These are phyloP conservation scores for Bacillus rossius DNA, from an alignment of 1,140 invertebrate species.

Conservation along the genomic window DNA sequence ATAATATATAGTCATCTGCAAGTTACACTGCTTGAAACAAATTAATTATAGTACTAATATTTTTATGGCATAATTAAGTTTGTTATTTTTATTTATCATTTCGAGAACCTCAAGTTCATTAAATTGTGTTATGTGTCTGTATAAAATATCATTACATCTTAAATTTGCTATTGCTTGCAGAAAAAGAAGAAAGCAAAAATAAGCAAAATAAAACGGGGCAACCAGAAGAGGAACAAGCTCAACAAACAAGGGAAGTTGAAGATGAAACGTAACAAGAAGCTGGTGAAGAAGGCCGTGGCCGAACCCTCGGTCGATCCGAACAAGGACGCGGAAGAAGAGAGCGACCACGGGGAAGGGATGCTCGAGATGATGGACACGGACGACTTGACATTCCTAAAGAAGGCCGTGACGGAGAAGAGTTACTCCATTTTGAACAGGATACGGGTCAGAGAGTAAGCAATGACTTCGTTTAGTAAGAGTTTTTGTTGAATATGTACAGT, in stretches of 20 bases:
- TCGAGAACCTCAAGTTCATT: too few relatives aligned
- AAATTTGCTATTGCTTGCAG: constrained; percentile 30
- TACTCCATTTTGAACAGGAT: constrained; percentile 45
- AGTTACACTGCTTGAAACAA: too few relatives aligned
- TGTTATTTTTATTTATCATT: too few relatives aligned
- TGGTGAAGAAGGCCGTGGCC: constrained; percentile 34
- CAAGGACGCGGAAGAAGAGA: constrained; percentile 35
- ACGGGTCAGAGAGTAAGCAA: constrained; percentile 33
- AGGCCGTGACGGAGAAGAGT: constrained; percentile 44
- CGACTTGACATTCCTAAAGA: constrained; percentile 55
- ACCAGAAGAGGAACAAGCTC: constrained; percentile 56
- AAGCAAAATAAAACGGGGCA: constrained; percentile 55
- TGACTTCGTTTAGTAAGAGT: too few relatives aligned
- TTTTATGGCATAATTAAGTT: too few relatives aligned
- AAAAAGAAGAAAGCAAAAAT: constrained; percentile 49
- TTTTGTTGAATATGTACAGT: too few relatives aligned
- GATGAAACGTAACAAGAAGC: constrained; percentile 42
- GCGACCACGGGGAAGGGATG: constrained; percentile 54
- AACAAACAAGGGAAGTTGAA: constrained; percentile 54
- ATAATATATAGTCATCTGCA: too few relatives aligned
- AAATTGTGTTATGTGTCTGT: too few relatives aligned
- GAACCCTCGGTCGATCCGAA: constrained; percentile 28
- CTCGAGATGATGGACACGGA: constrained; percentile 57
- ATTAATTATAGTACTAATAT: too few relatives aligned
- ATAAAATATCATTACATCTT: too few relatives aligned